Evolutionary conservation across 2,888 invertebrate genomes (phyloP), one percentile per base, ranked within the genome.

Genomic region (Alsophila aescularia): DNA sequence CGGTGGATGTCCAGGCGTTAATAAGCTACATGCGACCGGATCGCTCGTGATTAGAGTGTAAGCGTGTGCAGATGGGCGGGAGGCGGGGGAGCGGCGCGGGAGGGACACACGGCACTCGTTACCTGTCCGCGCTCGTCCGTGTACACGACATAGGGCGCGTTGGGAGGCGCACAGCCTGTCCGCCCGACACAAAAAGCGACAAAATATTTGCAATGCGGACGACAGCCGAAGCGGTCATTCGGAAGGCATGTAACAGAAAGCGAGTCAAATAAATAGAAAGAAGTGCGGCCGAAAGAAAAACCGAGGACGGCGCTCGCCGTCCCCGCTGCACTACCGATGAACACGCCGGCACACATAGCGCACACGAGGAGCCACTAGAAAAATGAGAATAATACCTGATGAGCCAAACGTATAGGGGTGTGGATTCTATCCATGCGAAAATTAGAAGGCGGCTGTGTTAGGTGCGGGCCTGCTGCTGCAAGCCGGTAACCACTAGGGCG

Each of bases 111-210:
- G 82, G 81, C 89, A 90, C 89, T 67, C 92, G 93, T 93, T 96
- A 97, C 97, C 97, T 97, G 97, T 95, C 96, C 97, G 94, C 96
- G 96, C 92, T 96, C 96, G 94, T 97, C 97, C 93, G 97, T 97
- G 95, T 97, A 97, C 94, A 96, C 95, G 94, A 97, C 97, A 94
- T 95, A 96, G 92, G 96, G 96, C 94, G 96, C 97, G 93, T 97
- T 97, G 93, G 95, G 94, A 88, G 96, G 96, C 93, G 96, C 94
- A 93, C 95, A 93, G 90, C 90, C 90, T 86, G 81, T 72, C 78
- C 87, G 80, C 79, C 83, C 85, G 79, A 87, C 84, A 90, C 84
- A 88, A 85, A 88, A 89, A 90, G 89, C 88, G 85, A 88, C 84
- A 88, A 87, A 88, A 87, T 77, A 87, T 86, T 81, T 83, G 87